Evolutionary conservation across 2,113 vertebrate genomes (phyloP), one percentile per base, ranked within the genome.

Genomic region (Salvelinus namaycush): DNA sequence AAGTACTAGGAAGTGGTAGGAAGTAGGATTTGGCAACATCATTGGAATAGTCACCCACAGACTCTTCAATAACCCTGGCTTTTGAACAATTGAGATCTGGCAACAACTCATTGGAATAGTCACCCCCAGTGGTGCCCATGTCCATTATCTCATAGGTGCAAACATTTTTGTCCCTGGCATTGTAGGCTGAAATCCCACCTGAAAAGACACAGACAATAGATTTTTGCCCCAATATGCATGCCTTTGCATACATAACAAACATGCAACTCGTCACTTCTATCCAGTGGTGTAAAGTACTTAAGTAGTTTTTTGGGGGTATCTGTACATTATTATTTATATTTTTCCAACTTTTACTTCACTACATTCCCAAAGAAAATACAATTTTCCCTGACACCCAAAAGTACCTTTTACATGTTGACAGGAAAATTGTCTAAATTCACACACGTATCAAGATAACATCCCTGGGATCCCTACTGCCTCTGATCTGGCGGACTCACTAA

Each of bases 101-200:
- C 89, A 24, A 95, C 90, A 68, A 95, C 94, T 91, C 89, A 67
- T 94, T 93, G 74, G 68, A 80, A 0, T 95, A 96, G 74, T 88
- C 90, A 72, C 73, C 24, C 24, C 84, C 87, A 24, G 90, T 72
- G 76, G 86, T 91, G n/a, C 82, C 62, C 18, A 13, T 5, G 57
- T 86, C 88, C 76, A 78, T 79, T 22, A 51, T 1, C 0, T 87
- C 0, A 0, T 88, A 90, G 2, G 87, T 90, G 9, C 48, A 82
- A 51, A 83, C 4, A 26, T 92, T 93, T 51, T 27, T 3, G 26
- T 57, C 0, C 48, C 83, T 88, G 11, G 85, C 77, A 1, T 8
- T 90, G 60, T 93, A 95, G 75, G 89, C 90, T 20, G 94, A 94
- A 76, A 86, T 88, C 9, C 80, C 83, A 27, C 83, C 87, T 92